These are phyloP conservation scores for Melolontha melolontha DNA, from an alignment of 2,888 invertebrate species.

Conservation along the genomic window DNA sequence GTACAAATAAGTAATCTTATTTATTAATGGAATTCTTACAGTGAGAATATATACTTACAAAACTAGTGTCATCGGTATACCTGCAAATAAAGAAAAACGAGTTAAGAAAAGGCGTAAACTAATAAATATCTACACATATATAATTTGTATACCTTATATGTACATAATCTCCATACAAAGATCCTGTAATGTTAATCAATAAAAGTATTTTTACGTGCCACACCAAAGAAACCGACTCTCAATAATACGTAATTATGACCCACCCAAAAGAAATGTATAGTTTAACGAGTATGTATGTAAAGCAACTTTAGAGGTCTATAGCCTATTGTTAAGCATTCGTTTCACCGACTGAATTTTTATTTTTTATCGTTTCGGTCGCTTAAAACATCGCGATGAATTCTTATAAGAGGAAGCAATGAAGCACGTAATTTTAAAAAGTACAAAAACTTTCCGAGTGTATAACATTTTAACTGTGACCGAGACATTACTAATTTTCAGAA, in stretches of 20 bases:
- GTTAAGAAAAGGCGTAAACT: background rate
- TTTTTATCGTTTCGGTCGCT: background rate
- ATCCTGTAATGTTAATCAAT: constrained; percentile 6
- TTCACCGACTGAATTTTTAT: constrained; percentile 17
- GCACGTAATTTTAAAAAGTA: background rate
- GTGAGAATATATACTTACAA: too few species aligned
- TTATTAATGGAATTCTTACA: too few species aligned
- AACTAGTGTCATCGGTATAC: background rate
- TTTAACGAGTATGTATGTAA: constrained; percentile 12
- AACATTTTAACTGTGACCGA: too few species aligned
- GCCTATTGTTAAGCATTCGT: constrained; percentile 25
- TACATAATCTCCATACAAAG: constrained; percentile 2
- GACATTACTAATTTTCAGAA: too few species aligned
- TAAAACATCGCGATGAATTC: background rate
- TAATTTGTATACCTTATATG: constrained; percentile 5
- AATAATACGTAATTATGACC: constrained; percentile 17
- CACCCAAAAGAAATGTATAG: constrained; percentile 21
- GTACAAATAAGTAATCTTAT: too few species aligned
- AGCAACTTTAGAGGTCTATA: constrained; percentile 14
- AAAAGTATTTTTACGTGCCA: constrained; percentile 1
- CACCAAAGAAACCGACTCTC: constrained; percentile 8
- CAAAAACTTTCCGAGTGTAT: background rate
- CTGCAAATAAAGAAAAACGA: constrained; percentile 3
- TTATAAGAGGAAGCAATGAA: background rate
- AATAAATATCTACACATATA: background rate